A percentile compares a stretch with the other conserved stretches of the same genome.
phyloP scores from a whole-genome alignment of 2,888 invertebrate genomes.

The Pollenia angustigena region DNA sequence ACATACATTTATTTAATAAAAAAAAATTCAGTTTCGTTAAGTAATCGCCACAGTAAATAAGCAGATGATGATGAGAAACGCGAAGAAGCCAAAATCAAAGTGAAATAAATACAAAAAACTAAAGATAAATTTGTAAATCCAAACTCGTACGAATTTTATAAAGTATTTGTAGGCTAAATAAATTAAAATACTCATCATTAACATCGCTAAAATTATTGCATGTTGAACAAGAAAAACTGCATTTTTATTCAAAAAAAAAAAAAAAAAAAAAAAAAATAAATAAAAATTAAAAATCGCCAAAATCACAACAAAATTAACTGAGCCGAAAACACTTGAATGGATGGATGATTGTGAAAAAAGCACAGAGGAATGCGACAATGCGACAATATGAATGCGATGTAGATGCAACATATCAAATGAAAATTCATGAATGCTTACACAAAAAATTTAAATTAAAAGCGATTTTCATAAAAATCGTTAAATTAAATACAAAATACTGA shows the following conservation, averaged over 20 bases:
- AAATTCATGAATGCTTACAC: conserved; percentile 32
- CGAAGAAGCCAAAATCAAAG: conserved; percentile 24
- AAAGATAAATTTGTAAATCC: conserved; percentile 1
- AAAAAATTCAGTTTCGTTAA: conserved; percentile 26
- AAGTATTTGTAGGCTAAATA: conserved; percentile 48
- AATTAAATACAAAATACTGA: neutral
- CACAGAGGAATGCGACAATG: conserved; percentile 43
- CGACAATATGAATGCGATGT: conserved; percentile 17
- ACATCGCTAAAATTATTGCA: conserved; percentile 50
- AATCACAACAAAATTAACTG: conserved; percentile 26
- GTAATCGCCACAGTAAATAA: conserved; percentile 57
- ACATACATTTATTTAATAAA: neutral
- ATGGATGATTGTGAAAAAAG: conserved; percentile 7
- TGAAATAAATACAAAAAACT: neutral
- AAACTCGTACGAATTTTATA: neutral
- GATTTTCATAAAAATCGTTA: conserved; percentile 47
- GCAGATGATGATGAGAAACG: conserved; percentile 12
- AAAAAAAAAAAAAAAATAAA: neutral
- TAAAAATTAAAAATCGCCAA: conserved; percentile 27
- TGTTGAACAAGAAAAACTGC: conserved; percentile 68
- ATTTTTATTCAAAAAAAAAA: conserved; percentile 59
- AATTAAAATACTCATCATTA: conserved; percentile 59
- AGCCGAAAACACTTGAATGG: neutral
- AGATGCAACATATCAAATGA: neutral
- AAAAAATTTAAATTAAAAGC: conserved; percentile 19